Conservation (phyloP, 2,888 invertebrate genomes). For the Heliothis peltigera region DNA sequence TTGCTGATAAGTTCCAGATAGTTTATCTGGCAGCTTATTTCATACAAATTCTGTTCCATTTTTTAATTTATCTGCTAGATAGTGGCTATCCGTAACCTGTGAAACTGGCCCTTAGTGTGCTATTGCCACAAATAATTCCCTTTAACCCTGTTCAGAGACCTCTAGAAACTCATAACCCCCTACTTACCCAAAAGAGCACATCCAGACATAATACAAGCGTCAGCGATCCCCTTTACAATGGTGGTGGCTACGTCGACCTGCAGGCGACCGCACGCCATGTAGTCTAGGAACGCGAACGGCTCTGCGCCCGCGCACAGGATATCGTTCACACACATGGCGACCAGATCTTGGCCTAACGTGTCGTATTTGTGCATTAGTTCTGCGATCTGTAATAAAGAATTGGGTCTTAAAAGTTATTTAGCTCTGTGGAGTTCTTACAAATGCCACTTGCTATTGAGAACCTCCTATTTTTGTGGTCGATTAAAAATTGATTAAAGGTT, state of each 20-base stretch:
- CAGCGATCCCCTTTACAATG: slow-evolving; percentile 96
- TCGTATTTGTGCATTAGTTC: slow-evolving; percentile 94
- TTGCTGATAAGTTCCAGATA: no score
- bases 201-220: slow-evolving; percentile 95
- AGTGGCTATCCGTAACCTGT: no score
- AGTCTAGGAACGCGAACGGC: slow-evolving; percentile 98
- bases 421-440: no score
- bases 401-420: not conserved
- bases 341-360: slow-evolving; percentile 97
- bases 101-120: no score
- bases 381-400: slow-evolving; percentile 92
- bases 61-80: no score
- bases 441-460: no score
- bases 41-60: no score
- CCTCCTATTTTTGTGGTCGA: no score
- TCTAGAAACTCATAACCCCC: not conserved
- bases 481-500: no score
- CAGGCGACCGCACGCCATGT: slow-evolving; percentile 97
- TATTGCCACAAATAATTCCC: no score
- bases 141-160: not conserved
- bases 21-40: no score
- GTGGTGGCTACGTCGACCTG: slow-evolving; percentile 93
- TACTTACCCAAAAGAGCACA: slow-evolving; percentile 96
- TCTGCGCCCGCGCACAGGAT: slow-evolving; percentile 98
- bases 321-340: slow-evolving; percentile 99